Evolutionary conservation across 2,797 vertebrate genomes (phyloP).

Genomic region (Eulemur mongoz): DNA sequence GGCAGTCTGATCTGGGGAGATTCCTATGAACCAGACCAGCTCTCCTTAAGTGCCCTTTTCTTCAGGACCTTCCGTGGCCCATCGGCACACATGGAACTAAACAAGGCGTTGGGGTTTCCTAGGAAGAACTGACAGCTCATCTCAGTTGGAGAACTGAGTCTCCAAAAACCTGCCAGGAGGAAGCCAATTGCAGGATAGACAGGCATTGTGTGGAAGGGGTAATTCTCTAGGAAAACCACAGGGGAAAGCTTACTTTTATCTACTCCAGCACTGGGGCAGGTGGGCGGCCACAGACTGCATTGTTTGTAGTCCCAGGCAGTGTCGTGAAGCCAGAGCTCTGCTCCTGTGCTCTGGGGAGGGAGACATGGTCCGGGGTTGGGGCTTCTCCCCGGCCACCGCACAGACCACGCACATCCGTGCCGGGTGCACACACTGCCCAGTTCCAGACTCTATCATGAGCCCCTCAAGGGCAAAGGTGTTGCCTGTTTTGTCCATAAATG

Average conservation of each 20-base stretch:
- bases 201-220: not conserved
- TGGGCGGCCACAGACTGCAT: too few species aligned
- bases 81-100: not conserved
- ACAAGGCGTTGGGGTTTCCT: not conserved
- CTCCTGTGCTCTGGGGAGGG: not conserved
- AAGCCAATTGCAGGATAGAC: not conserved
- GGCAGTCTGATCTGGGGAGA: not conserved
- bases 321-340: not conserved
- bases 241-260: not conserved
- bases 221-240: not conserved
- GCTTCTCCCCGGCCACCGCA: not conserved
- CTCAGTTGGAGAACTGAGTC: not conserved
- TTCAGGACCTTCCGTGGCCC: not conserved
- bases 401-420: not conserved
- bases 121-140: not conserved
- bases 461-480: not conserved
- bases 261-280: not conserved
- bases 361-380: not conserved
- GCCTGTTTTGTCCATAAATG: not conserved
- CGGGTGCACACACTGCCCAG: not conserved
- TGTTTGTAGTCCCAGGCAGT: not conserved
- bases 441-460: not conserved
- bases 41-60: not conserved
- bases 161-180: not conserved
- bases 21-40: not conserved